Evolutionary conservation across 2,888 invertebrate genomes (phyloP).

Genomic region (Helleia helle): DNA sequence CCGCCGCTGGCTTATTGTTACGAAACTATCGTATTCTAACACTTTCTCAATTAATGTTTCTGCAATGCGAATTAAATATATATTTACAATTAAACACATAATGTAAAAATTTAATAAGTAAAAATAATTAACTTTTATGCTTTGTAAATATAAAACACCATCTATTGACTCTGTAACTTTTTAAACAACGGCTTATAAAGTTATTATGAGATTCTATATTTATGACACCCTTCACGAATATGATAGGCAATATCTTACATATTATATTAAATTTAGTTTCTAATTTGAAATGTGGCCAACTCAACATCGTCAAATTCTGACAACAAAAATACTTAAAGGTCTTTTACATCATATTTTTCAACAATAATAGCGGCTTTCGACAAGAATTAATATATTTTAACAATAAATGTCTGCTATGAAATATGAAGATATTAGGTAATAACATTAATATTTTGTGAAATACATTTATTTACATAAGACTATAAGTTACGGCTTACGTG

Average conservation of each 20-base stretch:
- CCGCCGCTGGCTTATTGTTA: slow-evolving; percentile 28
- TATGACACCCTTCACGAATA: background rate
- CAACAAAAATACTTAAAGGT: slow-evolving; percentile 48
- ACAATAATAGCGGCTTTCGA: slow-evolving; percentile 29
- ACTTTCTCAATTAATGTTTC: slow-evolving; percentile 28
- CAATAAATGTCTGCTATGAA: background rate
- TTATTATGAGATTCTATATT: background rate
- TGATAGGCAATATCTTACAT: background rate
- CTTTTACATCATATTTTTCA: slow-evolving; percentile 37
- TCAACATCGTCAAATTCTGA: slow-evolving; percentile 47
- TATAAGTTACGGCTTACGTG: too few species aligned
- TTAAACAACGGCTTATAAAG: too few species aligned
- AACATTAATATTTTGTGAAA: background rate
- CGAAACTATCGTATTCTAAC: slow-evolving; percentile 31
- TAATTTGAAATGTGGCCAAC: slow-evolving; percentile 58
- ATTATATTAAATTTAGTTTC: too few species aligned
- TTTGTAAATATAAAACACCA: too few species aligned
- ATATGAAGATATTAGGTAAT: too few species aligned
- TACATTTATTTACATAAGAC: too few species aligned
- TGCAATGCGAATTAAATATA: slow-evolving; percentile 25
- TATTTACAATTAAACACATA: too few species aligned
- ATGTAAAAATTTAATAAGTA: slow-evolving; percentile 10
- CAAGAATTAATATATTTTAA: background rate
- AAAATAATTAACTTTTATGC: background rate
- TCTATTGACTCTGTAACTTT: too few species aligned